Evolutionary conservation across 92 coral and sea anemone species (phyloP).

Genomic region (Phenganax subtilis): DNA sequence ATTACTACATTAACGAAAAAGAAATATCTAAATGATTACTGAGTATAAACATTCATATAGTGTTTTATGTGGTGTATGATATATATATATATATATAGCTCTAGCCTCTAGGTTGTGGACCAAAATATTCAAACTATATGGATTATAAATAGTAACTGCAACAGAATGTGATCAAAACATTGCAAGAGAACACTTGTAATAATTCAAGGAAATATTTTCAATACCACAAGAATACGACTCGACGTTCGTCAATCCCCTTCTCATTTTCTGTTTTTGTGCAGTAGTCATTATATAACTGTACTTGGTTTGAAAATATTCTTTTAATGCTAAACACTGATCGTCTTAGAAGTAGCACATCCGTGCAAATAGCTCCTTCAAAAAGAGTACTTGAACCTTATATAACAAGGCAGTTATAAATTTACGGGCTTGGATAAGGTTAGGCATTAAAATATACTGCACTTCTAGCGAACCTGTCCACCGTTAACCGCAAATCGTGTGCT

Average conservation of each 20-base stretch:
- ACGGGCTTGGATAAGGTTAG: background rate
- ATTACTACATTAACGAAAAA: no score
- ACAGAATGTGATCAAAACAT: background rate
- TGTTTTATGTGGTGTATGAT: background rate
- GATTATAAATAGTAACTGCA: slow-evolving; percentile 17
- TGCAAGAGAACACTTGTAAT: background rate
- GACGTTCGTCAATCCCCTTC: no score
- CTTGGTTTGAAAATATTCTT: no score
- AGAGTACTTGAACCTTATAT: slow-evolving; percentile 22
- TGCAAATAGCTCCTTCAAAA: background rate
- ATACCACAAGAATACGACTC: background rate
- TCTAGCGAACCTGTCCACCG: slow-evolving; percentile 37
- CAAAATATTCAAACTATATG: background rate
- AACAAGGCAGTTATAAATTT: slow-evolving; percentile 1
- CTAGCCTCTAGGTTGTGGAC: background rate
- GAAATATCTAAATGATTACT: no score
- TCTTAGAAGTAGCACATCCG: no score
- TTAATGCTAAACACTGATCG: no score
- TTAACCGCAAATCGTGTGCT: slow-evolving; percentile 20
- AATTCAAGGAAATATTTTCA: slow-evolving; percentile 18
- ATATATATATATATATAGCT: background rate
- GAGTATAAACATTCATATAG: no score
- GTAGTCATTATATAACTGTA: no score
- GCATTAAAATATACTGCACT: slow-evolving; percentile 18
- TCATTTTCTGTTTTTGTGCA: no score